Conservation (phyloP, 2,888 invertebrate species). For the Operophtera brumata region DNA sequence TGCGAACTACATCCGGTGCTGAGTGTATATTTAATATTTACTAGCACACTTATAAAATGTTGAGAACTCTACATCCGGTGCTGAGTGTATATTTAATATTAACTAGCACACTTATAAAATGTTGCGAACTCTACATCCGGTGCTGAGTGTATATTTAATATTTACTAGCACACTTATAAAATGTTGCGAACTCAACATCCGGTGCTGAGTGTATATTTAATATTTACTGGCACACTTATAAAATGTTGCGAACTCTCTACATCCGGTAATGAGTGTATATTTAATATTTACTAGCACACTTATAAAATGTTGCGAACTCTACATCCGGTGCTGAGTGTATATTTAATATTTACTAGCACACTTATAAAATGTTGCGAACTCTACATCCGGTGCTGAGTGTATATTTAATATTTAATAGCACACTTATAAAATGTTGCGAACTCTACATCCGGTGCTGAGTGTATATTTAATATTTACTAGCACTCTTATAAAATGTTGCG, state of each 20-base stretch:
- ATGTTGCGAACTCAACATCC: conserved; percentile 6
- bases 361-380: conserved; percentile 6
- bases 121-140: conserved; percentile 3
- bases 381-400: not conserved
- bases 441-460: not conserved
- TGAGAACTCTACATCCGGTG: conserved; percentile 2
- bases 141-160: not conserved
- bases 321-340: not conserved
- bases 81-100: not conserved
- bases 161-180: conserved; percentile 7
- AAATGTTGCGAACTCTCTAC: conserved; percentile 8
- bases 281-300: conserved; percentile 6
- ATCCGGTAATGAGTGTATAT: not conserved
- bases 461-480: conserved; percentile 1
- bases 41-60: conserved; percentile 7
- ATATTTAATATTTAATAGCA: conserved; percentile 5
- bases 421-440: conserved; percentile 6
- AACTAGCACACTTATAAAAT: conserved; percentile 6
- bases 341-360: conserved; percentile 6
- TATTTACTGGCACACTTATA: conserved; percentile 8
- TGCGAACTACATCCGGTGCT: not conserved
- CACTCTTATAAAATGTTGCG: conserved; percentile 7
- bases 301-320: conserved; percentile 6
- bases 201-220: too few relatives aligned
- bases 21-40: conserved; percentile 1